These are phyloP conservation scores for Osmerus mordax DNA, from an alignment of 2,113 vertebrate species.

Conservation along the genomic window DNA sequence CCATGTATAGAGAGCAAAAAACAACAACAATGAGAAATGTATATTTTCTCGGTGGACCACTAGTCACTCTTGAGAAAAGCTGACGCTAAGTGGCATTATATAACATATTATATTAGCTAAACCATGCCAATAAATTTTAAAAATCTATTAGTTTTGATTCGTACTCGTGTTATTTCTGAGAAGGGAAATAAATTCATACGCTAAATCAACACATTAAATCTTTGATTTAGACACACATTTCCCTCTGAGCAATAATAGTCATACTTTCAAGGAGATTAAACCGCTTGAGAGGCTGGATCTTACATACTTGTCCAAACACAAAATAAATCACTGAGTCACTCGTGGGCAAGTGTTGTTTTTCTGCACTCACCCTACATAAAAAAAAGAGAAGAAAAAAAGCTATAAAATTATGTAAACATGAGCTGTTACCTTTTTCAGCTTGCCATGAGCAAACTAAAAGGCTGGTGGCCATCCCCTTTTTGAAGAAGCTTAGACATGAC, in stretches of 20 bases:
- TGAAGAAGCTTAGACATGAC: conserved; percentile 60
- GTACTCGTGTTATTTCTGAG: conserved; percentile 11
- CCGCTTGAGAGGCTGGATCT: conserved; percentile 43
- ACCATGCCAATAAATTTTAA: conserved; percentile 18
- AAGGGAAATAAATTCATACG: conserved; percentile 10
- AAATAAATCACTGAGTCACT: conserved; percentile 57
- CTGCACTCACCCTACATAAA: conserved; percentile 54
- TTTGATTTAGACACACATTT: conserved; percentile 38
- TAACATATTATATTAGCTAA: background rate
- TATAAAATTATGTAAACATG: conserved; percentile 64
- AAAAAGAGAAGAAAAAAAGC: conserved; percentile 29
- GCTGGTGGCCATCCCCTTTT: conserved; percentile 53
- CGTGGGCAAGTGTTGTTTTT: conserved; percentile 52
- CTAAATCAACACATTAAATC: conserved; percentile 36
- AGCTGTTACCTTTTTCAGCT: conserved; percentile 59
- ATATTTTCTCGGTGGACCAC: background rate
- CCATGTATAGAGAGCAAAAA: too few species aligned
- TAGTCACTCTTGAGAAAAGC: conserved; percentile 17
- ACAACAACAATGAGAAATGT: too few species aligned
- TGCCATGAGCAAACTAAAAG: conserved; percentile 59
- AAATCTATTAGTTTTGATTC: conserved; percentile 23
- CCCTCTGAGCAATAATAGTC: conserved; percentile 45
- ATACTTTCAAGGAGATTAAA: conserved; percentile 59
- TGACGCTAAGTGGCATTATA: too few species aligned
- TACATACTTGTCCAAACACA: conserved; percentile 65